Base-by-base conservation (phyloP, 2,113 vertebrate species). In the Uropsilus gracilis region DNA sequence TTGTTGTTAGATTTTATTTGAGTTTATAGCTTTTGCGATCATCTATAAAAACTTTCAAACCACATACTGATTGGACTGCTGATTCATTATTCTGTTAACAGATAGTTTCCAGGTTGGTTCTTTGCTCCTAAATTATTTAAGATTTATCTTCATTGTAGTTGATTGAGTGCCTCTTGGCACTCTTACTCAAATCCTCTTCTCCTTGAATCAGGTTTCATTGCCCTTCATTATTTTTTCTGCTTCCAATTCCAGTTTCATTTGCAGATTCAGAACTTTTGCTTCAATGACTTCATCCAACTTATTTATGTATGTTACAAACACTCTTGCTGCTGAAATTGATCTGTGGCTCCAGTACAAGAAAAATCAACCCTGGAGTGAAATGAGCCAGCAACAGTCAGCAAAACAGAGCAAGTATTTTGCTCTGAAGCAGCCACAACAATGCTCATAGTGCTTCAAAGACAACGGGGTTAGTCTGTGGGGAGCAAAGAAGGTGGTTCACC, bases 181-280 rank as follows among this genome's bases (percentile, higher is more conserved):
- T 94, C 24, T 87, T 64, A 53, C 48, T 75, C 77, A 80, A 72
- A 55, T 37, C 39, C 14, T 83, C 68, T 42, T 83, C 77, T 89
- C 53, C 93, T 85, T 81, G 57, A 94, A 93, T 93, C 64, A 86
- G 39, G 61, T 89, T 94, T 82, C 80, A 88, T 69, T 88, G 91
- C 17, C 73, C 61, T 89, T 94, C 85, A 82, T 96, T 94, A 84
- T 86, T 95, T 92, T 78, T 44, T 94, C 59, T 93, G 88, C 46
- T 84, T 94, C 95, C 53, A 42, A 95, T 95, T 82, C 44, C 81
- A 97, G 77, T 32, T 93, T 94, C 90, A 96, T 94, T 95, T 89
- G 34, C 68, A 95, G 50, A 91, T 39, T 71, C 61, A 77, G 42
- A 91, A 28, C 59, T 94, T 93, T 92, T 89, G 71, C 86, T 89